Base-by-base conservation (phyloP, 2,888 invertebrate genomes). In the Venusia cambrica region DNA sequence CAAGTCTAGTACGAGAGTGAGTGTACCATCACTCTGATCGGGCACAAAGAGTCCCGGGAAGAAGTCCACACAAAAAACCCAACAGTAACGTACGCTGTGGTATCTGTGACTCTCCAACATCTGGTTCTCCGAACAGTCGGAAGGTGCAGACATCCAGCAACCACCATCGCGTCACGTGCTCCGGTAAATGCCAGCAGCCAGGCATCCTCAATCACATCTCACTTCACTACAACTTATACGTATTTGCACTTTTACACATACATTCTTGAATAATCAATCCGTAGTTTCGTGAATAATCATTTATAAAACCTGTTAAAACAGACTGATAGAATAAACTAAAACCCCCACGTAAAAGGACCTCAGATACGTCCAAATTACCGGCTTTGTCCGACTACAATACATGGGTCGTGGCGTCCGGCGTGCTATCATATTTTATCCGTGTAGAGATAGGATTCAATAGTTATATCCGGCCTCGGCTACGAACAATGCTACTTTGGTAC, bases 141-240 rank as follows among this genome's bases (percentile, higher is more conserved):
- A 88, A 88, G 57, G 89, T 89, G 88, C 90, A 91, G 64, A 89
- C 79, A 64, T 90, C 90, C 59, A 91, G 74, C 63, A 90, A 81
- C 90, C 90, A 90, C 90, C 90, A 91, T 48, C 90, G 89, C 57
- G 90, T 90, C 76, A 90, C 89, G 66, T 80, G 88, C 51, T 88
- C 81, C 43, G 85, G 83, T 54, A 85, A 65, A 54, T 87, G 83
- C 85, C 85, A 85, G 60, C 85, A 87, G 36, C 84, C 84, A 35
- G 87, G 87, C 85, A 87, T 85, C 39, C 37, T 60, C 47, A 38
- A 45, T 38, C 48, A 58, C 34, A 50, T 45, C 27, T 33, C 45
- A 45, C 21, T 32, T n/a, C 34, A 38, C 29, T 5, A 33, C 10
- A 13, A 2, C 33, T 22, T 22, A 7, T 6, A 22, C 11, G 13